Conservation (phyloP, 2,113 vertebrate species). For the Triplophysa rosa region DNA sequence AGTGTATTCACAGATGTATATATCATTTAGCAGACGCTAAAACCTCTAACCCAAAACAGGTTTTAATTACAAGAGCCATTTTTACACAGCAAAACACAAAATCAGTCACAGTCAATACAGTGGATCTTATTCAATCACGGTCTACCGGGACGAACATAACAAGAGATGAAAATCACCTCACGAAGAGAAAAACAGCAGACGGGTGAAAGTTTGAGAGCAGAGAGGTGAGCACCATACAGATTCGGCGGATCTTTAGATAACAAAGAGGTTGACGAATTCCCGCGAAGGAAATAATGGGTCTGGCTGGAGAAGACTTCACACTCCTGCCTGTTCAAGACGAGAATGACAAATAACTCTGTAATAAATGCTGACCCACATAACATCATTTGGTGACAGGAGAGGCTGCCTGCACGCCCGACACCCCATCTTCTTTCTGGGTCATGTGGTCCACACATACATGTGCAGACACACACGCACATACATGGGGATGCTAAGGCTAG, state of each 20-base stretch:
- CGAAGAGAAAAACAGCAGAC: slow-evolving; percentile 32
- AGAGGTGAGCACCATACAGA: slow-evolving; percentile 13
- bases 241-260: slow-evolving; percentile 18
- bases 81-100: neutral
- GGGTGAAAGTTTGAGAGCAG: slow-evolving; percentile 34
- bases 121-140: slow-evolving; percentile 12
- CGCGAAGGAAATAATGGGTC: slow-evolving; percentile 47
- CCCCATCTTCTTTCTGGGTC: slow-evolving; percentile 64
- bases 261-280: slow-evolving; percentile 39
- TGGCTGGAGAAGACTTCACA: slow-evolving; percentile 49
- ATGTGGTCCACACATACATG: slow-evolving; percentile 42
- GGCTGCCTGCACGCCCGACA: slow-evolving; percentile 56
- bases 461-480: neutral
- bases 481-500: slow-evolving; percentile 26
- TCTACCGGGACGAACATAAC: slow-evolving; percentile 21
- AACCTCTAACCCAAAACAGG: no score
- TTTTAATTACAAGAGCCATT: neutral
- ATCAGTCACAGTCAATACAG: neutral
- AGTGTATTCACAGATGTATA: no score
- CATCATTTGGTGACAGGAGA: slow-evolving; percentile 61
- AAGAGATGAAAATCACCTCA: slow-evolving; percentile 30
- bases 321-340: slow-evolving; percentile 50
- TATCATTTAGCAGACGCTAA: no score
- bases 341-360: slow-evolving; percentile 64
- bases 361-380: slow-evolving; percentile 68